Conservation (phyloP, 2,888 invertebrate genomes). For the Trissolcus japonicus region DNA sequence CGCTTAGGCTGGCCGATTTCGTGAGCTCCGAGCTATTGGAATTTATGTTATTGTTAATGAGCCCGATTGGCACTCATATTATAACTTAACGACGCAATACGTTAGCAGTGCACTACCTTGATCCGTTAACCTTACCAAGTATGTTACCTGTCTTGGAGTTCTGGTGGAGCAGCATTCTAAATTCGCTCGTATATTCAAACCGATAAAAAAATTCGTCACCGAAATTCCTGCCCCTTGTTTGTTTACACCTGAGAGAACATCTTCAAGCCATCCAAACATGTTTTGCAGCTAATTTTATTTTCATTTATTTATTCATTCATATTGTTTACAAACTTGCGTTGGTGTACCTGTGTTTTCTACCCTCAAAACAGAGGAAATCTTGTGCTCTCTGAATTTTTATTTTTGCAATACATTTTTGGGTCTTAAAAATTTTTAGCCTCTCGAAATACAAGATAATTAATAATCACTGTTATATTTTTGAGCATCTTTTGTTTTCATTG, state of each 20-base stretch:
- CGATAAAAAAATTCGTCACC: neutral
- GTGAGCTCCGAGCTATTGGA: slow-evolving; percentile 1
- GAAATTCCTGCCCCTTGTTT: neutral
- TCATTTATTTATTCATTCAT: neutral
- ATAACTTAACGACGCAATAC: slow-evolving; percentile 45
- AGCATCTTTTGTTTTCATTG: slow-evolving; percentile 2
- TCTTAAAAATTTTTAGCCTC: too few species aligned
- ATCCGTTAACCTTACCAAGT: slow-evolving; percentile 49
- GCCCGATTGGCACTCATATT: slow-evolving; percentile 29
- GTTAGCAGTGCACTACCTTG: slow-evolving; percentile 37
- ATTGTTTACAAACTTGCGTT: neutral
- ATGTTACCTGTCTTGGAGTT: slow-evolving; percentile 45
- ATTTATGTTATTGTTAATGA: slow-evolving; percentile 44
- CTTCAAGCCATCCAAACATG: neutral
- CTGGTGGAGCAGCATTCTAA: slow-evolving; percentile 25
- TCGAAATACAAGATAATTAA: too few species aligned
- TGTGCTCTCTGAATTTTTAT: neutral
- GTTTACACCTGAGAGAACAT: too few species aligned
- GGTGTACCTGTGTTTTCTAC: too few species aligned
- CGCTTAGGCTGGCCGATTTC: neutral
- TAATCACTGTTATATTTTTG: too few species aligned
- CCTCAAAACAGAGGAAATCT: neutral
- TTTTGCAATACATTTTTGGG: neutral
- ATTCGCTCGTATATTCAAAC: slow-evolving; percentile 17
- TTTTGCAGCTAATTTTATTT: neutral